Evolutionary conservation across 2,797 vertebrate genomes (phyloP), one percentile per base, ranked within the genome.

Genomic region (Premnoplex brunnescens): DNA sequence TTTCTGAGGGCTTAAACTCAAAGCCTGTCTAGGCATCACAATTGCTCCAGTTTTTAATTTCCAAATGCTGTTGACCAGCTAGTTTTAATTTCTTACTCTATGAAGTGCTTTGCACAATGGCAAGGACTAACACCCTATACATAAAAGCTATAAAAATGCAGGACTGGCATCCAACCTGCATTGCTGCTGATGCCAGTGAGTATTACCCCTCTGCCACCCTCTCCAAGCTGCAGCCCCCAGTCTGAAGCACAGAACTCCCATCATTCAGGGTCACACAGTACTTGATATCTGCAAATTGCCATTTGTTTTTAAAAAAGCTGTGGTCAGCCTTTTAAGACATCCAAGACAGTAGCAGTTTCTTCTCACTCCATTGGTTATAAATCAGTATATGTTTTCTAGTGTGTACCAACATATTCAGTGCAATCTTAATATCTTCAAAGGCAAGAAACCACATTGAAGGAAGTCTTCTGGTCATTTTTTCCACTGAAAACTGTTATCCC

Each of bases 241-340:
- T 8, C n/a, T 44, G 8, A 46, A 60, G 8, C 2, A 3, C 0
- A 43, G 4, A 2, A 54, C 11, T 17, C 14, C 17, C 2, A 6
- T 20, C 17, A 36, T 32, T 27, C 27, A 48, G 11, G 49, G 12
- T 20, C 41, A 51, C 43, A 58, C 1, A 18, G 2, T 8, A 27
- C 11, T 22, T 41, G 10, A 16, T n/a, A 43, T 4, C 4, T 14
- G 4, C 17, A 74, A 67, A 30, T 32, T 56, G 3, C 3, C 14
- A 12, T 19, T 37, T 41, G 1, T n/a, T 79, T 55, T 14, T 14
- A 5, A 51, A 37, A 64, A 64, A 49, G 1, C 5, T 19, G 7
- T 6, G 6, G 15, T 34, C 37, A 69, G 8, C 7, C n/a, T 63
- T 79, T 66, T 12, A 41, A 66, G 30, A 46, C 12, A 66, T 2